Evolutionary conservation across 2,113 vertebrate genomes (phyloP).

Genomic region (Thalassarche chlororhynchos): DNA sequence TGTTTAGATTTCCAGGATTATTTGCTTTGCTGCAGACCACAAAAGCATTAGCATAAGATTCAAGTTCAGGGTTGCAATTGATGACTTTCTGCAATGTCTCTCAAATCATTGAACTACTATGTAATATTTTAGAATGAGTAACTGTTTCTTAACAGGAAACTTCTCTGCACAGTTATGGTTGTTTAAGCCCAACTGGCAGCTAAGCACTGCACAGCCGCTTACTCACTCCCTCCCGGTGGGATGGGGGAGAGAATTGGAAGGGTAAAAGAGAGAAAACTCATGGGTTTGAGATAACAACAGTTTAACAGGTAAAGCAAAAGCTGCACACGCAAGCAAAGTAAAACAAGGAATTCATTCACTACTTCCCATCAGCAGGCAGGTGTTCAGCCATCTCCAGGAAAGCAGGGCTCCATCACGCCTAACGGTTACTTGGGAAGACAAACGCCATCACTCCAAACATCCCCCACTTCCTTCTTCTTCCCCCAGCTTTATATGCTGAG

Average conservation of each 20-base stretch:
- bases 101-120: not conserved
- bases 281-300: not conserved
- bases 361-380: not conserved
- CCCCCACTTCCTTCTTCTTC: not conserved
- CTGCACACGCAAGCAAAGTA: not conserved
- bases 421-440: not conserved
- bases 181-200: not conserved
- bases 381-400: not conserved
- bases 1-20: not conserved
- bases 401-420: fast-evolving
- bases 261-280: not conserved
- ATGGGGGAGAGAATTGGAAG: not conserved
- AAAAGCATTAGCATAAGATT: not conserved
- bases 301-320: not conserved
- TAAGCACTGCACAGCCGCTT: fast-evolving
- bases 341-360: not conserved
- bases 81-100: not conserved
- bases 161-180: not conserved
- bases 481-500: not conserved
- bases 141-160: not conserved
- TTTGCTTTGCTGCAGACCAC: not conserved
- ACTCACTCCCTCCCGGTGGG: fast-evolving
- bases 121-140: not conserved
- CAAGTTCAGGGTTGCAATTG: not conserved
- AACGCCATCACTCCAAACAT: fast-evolving